Evolutionary conservation across 2,888 invertebrate genomes (phyloP), one percentile per base, ranked within the genome.

Genomic region (Megaustenia siamemsis): DNA sequence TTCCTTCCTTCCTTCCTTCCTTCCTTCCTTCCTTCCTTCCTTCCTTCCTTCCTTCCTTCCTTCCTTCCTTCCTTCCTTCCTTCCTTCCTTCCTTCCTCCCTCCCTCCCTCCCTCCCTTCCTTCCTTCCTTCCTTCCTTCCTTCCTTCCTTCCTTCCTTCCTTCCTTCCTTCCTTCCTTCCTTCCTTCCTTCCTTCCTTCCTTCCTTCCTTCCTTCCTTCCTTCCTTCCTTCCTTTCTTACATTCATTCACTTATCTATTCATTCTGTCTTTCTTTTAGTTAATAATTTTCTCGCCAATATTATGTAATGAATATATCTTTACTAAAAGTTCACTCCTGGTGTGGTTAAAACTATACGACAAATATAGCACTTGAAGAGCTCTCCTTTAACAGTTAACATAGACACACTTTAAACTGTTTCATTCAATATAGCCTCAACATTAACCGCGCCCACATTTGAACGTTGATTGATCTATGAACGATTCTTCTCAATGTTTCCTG

Each of bases 101-200:
- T 66, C 66, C n/a, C 68, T 56, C 56, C 32, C 40, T 66, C 43
- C 38, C 68, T 32, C 32, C 18, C 56, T 66, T 45, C 32, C 53
- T 35, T 66, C 56, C 69, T 68, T 60, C 24, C 35, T 71, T 60
- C 24, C 53, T 38, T 56, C 28, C 45, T 45, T 45, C 28, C 68
- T 45, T 71, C 56, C 40, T 32, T 32, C 32, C 21, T 24, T 28
- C 56, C 32, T 38, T 45, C 60, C 69, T 81, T 10, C 28, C n/a
- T 53, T n/a, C 49, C 53, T 71, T 28, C 53, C 53, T 71, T 21
- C 43, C 40, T 38, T 28, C 43, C 71, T 49, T 40, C 49, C 35
- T 71, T 28, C 32, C 32, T 53, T 68, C 71, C 53, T 69, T 38
- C 68, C 53, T 81, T 21, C 40, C 38, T 71, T 32, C 43, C 53